Base-by-base conservation (phyloP, 2,888 invertebrate genomes). In the Agonopterix alstromeriana region DNA sequence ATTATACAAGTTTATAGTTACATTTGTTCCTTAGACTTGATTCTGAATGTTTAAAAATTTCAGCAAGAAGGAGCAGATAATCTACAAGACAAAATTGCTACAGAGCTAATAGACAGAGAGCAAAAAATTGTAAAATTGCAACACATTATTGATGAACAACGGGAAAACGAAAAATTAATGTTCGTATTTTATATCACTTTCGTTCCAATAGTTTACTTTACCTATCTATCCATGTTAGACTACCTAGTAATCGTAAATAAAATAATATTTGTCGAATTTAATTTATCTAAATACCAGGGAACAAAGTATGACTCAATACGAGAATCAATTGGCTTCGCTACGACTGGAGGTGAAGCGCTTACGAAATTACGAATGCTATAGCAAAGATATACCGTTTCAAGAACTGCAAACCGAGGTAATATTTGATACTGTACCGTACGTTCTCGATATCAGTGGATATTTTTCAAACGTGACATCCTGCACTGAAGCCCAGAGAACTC, bases 381-480 rank as follows among this genome's bases (percentile, higher is more conserved):
- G 66, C 1, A 84, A 80, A 63, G 83, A 85, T 42, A 54, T 75
- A 10, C 67, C 78, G 1, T 67, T 63, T 53, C 78, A 77, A 56
- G 85, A 87, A 43, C 56, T 86, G 40, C 77, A 84, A 52, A 78
- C 77, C 11, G 82, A 87, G 73, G 86, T 82, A 55, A 27, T 27
- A 27, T 27, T 27, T 27, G 27, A 27, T 27, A 27, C 27, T 27
- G 5, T 27, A 27, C 27, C 7, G 5, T 27, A 27, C 27, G 27
- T 5, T 27, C 5, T 27, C 27, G 5, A 27, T 27, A 17, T 17
- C 4, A 2, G 4, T 4, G 0, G 27, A 5, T 0, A 27, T 27
- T 27, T 27, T 27, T 27, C 5, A 7, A 27, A 27, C 5, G 27
- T 5, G 27, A 7, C 27, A 3, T 27, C 7, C 27, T 27, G 1